These are phyloP conservation scores for Ariopsis seemanni DNA, from an alignment of 2,113 vertebrate species.

Conservation along the genomic window DNA sequence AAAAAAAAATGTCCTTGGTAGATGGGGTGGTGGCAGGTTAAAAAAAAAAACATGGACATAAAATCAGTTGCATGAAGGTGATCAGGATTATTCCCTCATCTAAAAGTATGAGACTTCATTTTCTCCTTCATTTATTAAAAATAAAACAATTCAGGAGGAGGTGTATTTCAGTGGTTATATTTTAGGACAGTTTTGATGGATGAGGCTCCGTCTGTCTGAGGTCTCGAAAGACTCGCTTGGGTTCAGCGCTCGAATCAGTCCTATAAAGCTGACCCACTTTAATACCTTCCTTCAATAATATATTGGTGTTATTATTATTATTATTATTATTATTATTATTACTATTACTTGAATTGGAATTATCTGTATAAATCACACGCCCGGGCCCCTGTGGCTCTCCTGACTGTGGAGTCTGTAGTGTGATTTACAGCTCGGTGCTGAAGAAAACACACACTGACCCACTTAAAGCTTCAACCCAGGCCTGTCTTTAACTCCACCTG, in stretches of 20 bases:
- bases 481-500: constrained; percentile 32
- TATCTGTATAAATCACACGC: constrained; percentile 55
- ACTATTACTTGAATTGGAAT: constrained; percentile 56
- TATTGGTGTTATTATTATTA: constrained; percentile 41
- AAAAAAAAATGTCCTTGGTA: neutral
- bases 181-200: constrained; percentile 55
- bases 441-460: constrained; percentile 55
- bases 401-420: constrained; percentile 32
- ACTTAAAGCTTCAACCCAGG: constrained; percentile 47
- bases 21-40: neutral
- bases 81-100: constrained; percentile 10
- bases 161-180: constrained; percentile 50
- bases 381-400: constrained; percentile 49
- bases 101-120: constrained; percentile 15
- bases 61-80: neutral
- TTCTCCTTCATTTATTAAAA: constrained; percentile 23
- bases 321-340: constrained; percentile 53
- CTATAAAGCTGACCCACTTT: constrained; percentile 57
- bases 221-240: constrained; percentile 50
- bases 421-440: constrained; percentile 52
- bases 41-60: neutral
- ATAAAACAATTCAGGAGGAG: constrained; percentile 19
- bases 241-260: constrained; percentile 51
- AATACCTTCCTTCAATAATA: constrained; percentile 55
- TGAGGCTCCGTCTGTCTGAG: constrained; percentile 45